These are phyloP conservation scores for Thaumetopoea pityocampa DNA, from an alignment of 1,140 invertebrate genomes.

Conservation along the genomic window DNA sequence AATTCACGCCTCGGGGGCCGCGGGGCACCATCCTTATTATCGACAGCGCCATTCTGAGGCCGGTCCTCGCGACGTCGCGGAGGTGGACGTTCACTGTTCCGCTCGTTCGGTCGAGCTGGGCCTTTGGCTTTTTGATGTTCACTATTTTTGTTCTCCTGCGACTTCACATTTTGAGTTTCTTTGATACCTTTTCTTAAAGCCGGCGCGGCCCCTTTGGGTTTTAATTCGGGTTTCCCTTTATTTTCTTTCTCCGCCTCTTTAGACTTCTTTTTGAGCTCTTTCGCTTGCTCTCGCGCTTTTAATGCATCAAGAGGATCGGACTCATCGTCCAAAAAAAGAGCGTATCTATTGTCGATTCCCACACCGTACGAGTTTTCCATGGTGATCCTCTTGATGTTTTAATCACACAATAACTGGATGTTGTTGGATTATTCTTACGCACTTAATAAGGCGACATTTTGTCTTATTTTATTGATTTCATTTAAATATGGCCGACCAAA, in stretches of 20 bases:
- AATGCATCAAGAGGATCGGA: slow-evolving; percentile 92
- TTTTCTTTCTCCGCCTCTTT: slow-evolving; percentile 92
- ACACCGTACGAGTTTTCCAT: slow-evolving; percentile 97
- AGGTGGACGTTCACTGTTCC: slow-evolving; percentile 56
- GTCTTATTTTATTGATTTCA: slow-evolving; percentile 76
- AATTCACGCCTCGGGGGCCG: slow-evolving; percentile 62
- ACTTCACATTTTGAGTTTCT: slow-evolving; percentile 81
- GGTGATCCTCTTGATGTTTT: slow-evolving; percentile 73
- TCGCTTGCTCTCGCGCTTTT: slow-evolving; percentile 86
- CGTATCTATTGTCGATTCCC: slow-evolving; percentile 93
- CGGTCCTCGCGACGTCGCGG: slow-evolving; percentile 63
- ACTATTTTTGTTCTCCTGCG: slow-evolving; percentile 80
- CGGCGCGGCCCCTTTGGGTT: slow-evolving; percentile 75
- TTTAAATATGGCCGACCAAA: slow-evolving; percentile 75
- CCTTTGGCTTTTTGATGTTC: slow-evolving; percentile 77
- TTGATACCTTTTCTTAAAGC: slow-evolving; percentile 79
- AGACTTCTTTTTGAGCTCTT: slow-evolving; percentile 88
- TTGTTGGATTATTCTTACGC: slow-evolving; percentile 69
- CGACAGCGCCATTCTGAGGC: slow-evolving; percentile 60
- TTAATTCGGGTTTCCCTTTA: slow-evolving; percentile 81
- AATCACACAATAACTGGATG: slow-evolving; percentile 73
- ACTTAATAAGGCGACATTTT: slow-evolving; percentile 74
- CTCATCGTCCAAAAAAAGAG: slow-evolving; percentile 91
- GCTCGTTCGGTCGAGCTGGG: slow-evolving; percentile 51
- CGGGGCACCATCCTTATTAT: slow-evolving; percentile 58